Evolutionary conservation across 2,113 vertebrate species (phyloP).

Genomic region (Odocoileus virginianus): DNA sequence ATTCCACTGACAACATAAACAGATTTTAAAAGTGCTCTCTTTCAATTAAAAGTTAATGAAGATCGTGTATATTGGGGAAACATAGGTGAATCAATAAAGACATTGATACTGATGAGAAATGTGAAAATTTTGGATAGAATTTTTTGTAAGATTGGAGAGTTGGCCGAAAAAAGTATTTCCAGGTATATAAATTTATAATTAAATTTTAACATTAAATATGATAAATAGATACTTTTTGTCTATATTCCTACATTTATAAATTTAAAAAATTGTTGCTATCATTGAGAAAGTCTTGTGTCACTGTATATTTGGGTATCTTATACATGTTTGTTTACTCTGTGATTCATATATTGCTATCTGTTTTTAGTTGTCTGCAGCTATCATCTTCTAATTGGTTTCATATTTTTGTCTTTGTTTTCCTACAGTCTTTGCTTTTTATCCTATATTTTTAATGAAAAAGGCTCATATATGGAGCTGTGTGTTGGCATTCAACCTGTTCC

Average conservation of each 20-base stretch:
- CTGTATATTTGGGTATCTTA: background rate
- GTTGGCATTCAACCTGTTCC: background rate
- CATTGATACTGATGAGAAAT: background rate
- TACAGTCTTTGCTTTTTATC: background rate
- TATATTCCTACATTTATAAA: background rate
- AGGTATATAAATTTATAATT: background rate
- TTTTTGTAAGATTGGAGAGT: background rate
- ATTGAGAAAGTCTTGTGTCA: background rate
- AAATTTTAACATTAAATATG: background rate
- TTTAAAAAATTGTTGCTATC: background rate
- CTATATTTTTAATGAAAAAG: background rate
- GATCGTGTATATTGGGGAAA: background rate
- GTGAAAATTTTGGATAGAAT: background rate
- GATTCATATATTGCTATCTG: background rate
- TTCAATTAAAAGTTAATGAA: background rate
- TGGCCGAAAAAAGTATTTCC: background rate
- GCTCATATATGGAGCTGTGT: background rate
- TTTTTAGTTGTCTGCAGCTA: background rate
- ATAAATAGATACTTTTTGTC: background rate
- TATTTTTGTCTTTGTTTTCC: background rate
- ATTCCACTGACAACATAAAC: background rate
- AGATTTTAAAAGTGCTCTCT: background rate
- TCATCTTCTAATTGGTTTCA: background rate
- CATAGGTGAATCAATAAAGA: background rate
- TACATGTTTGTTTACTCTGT: background rate